Percentiles rank a stretch among this genome's conserved stretches.
phyloP scores from a whole-genome alignment of 1,140 invertebrate species.

The Drosophila fuyamai region DNA sequence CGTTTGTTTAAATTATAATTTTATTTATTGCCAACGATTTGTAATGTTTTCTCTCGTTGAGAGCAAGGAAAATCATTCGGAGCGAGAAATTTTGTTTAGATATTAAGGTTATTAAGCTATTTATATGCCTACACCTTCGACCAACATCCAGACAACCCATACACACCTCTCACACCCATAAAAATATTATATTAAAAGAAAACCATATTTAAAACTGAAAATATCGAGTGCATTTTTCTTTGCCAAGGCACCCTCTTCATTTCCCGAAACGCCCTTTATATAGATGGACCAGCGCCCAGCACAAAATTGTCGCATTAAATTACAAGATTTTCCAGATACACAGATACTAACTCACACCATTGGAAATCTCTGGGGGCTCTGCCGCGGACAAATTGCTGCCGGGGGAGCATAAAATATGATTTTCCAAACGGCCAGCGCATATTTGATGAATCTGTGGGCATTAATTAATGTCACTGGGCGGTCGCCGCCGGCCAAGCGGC shows the following conservation, averaged over 20 bases:
- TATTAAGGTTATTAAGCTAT: conserved; percentile 68
- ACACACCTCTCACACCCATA: conserved; percentile 29
- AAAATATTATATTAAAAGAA: conserved; percentile 74
- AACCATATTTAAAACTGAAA: conserved; percentile 70
- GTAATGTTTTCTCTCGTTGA: conserved; percentile 21
- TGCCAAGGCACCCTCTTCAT: not conserved
- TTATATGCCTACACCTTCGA: conserved; percentile 56
- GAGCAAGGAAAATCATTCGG: conserved; percentile 1
- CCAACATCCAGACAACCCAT: conserved; percentile 31
- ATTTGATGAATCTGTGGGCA: conserved; percentile 79
- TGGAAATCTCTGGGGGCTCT: conserved; percentile 35
- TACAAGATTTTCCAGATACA: conserved; percentile 64
- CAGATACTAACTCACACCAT: conserved; percentile 11
- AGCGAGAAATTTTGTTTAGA: conserved; percentile 60
- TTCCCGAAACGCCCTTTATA: not conserved
- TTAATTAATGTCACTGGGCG: conserved; percentile 80
- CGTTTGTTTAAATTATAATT: conserved; percentile 48
- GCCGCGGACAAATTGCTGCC: conserved; percentile 69
- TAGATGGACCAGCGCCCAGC: conserved; percentile 26
- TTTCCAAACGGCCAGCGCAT: conserved; percentile 76
- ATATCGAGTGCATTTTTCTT: conserved; percentile 30
- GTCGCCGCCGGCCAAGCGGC: conserved; percentile 53
- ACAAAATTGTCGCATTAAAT: conserved; percentile 83
- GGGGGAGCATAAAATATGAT: conserved; percentile 73
- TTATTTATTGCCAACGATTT: conserved; percentile 46